A percentile compares a stretch with the other conserved stretches of the same genome.
Evolutionary conservation across 2,797 vertebrate genomes (phyloP).

Genomic region (Glossophaga mutica): DNA sequence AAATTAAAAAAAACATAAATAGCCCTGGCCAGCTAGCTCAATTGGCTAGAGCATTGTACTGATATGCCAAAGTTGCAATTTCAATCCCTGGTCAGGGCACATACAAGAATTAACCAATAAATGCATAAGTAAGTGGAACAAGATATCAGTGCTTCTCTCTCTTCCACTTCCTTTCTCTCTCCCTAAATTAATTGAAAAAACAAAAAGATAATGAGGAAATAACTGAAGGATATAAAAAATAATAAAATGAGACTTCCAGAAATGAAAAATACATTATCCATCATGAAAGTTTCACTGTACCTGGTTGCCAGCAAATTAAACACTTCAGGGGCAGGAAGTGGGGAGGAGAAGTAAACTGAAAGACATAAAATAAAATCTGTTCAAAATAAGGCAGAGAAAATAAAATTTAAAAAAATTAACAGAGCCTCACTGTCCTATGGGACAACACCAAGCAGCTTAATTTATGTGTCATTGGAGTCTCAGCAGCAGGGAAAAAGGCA

Average conservation of each 20-base stretch:
- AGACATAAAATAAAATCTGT: neutral
- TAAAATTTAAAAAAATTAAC: neutral
- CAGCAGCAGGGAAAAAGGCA: rapidly evolving
- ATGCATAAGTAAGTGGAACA: neutral
- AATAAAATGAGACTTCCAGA: neutral
- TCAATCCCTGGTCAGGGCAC: neutral
- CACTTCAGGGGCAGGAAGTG: neutral
- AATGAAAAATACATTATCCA: neutral
- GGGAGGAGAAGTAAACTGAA: neutral
- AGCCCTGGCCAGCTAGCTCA: neutral
- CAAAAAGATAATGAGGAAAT: neutral
- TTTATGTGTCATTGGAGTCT: neutral
- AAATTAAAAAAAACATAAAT: neutral
- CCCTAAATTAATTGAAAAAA: neutral
- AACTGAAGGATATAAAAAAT: neutral
- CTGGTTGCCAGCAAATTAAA: neutral
- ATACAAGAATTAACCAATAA: neutral
- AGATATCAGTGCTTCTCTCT: neutral
- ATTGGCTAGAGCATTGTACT: neutral
- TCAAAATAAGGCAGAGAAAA: neutral
- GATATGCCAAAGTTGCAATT: neutral
- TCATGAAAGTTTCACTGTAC: neutral
- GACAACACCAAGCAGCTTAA: neutral
- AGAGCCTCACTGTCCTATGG: neutral
- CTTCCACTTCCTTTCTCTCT: neutral